Evolutionary conservation across 2,113 vertebrate genomes (phyloP), one percentile per base, ranked within the genome.

Genomic region (Hoplias malabaricus): DNA sequence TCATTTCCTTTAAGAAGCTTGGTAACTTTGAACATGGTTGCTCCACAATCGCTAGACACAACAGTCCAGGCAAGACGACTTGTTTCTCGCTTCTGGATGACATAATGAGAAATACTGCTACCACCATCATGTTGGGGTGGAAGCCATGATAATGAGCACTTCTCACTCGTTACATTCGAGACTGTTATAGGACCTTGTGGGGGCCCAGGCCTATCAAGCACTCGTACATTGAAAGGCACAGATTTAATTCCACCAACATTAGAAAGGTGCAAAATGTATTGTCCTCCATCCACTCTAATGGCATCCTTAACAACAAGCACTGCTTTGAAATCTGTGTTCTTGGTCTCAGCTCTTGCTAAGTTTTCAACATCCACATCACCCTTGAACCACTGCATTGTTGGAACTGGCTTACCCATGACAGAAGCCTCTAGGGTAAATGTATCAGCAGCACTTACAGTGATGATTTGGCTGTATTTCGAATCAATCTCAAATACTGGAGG

Each of bases 1-100:
- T 99, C 97, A 87, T 99, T 99, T 77, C 98, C 96, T 90, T 97
- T 95, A 79, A 99, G 85, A 67, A 99, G 94, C 85, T 98, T 99
- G 77, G 96, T 98, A 86, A 98, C 94, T 90, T 99, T 99, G 59
- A 95, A 82, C 92, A 95, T 95, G 72, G 96, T 96, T 80, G 96
- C 95, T 83, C 92, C 87, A 88, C 95, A 95, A 63, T 99, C 96
- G 83, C 93, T 85, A 79, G 93, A 88, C 79, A 98, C 97, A 80
- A 98, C 88, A 83, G 97, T 99, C 98, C 98, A 99, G 46, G 98
- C 94, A 79, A 99, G 89, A 50, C 96, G 94, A 83, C 96, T 99
- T 8, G 98, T 99, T 95, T 99, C 96, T 91, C 98, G 92, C 87
- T 98, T 99, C 87, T 99, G 96, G 88, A 99, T 94, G 23, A 97